phyloP scores from a whole-genome alignment of 2,888 invertebrate genomes.

The Scaptomyza flava region DNA sequence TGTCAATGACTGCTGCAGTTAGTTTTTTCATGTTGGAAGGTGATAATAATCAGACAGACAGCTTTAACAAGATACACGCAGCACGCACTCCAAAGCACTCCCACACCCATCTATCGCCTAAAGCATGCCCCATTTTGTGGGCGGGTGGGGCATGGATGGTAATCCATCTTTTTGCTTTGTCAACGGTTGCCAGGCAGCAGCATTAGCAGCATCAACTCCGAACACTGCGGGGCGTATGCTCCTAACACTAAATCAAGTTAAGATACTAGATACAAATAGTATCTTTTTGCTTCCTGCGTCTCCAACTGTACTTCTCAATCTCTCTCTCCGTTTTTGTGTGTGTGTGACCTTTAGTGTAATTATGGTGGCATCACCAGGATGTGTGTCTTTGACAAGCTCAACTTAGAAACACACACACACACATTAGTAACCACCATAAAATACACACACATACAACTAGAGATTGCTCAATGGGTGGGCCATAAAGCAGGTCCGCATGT shows the following conservation, averaged over 20 bases:
- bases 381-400: constrained; percentile 75
- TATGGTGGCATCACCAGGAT: constrained; percentile 65
- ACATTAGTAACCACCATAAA: constrained; percentile 36
- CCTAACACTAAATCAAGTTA: constrained; percentile 58
- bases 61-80: constrained; percentile 72
- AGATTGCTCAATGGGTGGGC: constrained; percentile 45
- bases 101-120: constrained; percentile 18
- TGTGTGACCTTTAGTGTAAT: constrained; percentile 62
- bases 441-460: constrained; percentile 26
- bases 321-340: neutral
- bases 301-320: constrained; percentile 14
- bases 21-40: constrained; percentile 40
- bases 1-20: constrained; percentile 70
- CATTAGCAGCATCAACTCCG: neutral
- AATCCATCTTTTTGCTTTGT: constrained; percentile 74
- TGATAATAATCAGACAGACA: constrained; percentile 77
- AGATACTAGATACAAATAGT: constrained; percentile 76
- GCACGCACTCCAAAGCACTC: no score
- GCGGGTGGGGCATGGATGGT: constrained; percentile 40
- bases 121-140: constrained; percentile 4
- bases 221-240: constrained; percentile 32
- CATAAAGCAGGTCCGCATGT: constrained; percentile 72
- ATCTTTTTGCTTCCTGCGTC: constrained; percentile 35
- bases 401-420: constrained; percentile 53
- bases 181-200: constrained; percentile 50